Base-by-base conservation (phyloP, 2,113 vertebrate genomes). In the Zosterops lateralis region DNA sequence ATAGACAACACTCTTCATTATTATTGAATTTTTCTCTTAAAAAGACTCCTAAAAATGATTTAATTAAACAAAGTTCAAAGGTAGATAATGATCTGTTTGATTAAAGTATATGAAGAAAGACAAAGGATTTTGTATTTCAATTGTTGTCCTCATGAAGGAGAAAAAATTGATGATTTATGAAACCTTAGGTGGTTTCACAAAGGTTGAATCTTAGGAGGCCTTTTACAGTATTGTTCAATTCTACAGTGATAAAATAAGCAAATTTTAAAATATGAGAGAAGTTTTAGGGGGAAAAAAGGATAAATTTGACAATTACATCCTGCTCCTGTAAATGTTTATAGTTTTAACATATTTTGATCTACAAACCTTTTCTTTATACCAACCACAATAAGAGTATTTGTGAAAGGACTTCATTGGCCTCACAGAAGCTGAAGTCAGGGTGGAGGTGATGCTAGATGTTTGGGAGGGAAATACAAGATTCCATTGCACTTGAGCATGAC, bases 401-500 rank as follows among this genome's bases (percentile, higher is more conserved):
- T 65, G 58, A 87, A 92, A 87, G 51, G 66, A 81, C 56, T 72
- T 93, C 58, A 79, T 60, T 31, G 36, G 81, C 82, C 50, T 29
- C 12, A 76, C 48, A 84, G 72, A 44, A 31, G 56, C 77, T 88
- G 74, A 80, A 80, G 67, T 78, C 60, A n/a, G 58, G 5, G 38
- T 25, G 45, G 80, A 95, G 96, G 95, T 94, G 92, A 97, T 89
- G 78, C 67, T 82, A 68, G 65, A 95, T 81, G 42, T 93, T 70
- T 90, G 84, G 73, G 72, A 95, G 62, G 83, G 75, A 84, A 91
- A 89, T 95, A 87, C 53, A 94, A 95, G 91, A 94, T 94, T 97
- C 93, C 92, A 91, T 54, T 98, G 97, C 97, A 96, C 97, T 89
- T 97, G 98, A 98, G 97, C 97, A 97, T 98, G 97, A 97, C 97